Conservation (phyloP, 2,888 invertebrate genomes). For the Lamellibrachia satsuma region DNA sequence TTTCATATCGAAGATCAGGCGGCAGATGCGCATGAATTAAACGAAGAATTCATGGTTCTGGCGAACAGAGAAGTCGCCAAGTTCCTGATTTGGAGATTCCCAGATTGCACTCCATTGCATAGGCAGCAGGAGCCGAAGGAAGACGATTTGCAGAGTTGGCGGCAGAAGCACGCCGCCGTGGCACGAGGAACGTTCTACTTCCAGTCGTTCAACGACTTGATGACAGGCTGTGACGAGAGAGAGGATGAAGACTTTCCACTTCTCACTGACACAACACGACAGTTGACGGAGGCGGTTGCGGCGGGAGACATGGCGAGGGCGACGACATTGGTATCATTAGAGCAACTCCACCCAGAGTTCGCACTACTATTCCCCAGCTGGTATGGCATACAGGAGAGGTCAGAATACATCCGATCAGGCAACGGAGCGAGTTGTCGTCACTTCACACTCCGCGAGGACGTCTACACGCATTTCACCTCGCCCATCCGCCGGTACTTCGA, state of each 20-base stretch:
- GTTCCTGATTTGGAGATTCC: conserved; percentile 46
- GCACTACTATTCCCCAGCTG: conserved; percentile 50
- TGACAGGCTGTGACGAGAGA: conserved; percentile 31
- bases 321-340: conserved; percentile 48
- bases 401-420: conserved; percentile 29
- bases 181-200: conserved; percentile 28
- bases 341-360: conserved; percentile 53
- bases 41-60: conserved; percentile 57
- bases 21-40: conserved; percentile 47
- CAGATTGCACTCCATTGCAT: conserved; percentile 49
- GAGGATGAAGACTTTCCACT: conserved; percentile 43
- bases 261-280: conserved; percentile 46
- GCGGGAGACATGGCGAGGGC: conserved; percentile 42
- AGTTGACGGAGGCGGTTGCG: conserved; percentile 43
- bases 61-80: conserved; percentile 53
- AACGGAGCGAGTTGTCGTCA: conserved; percentile 35
- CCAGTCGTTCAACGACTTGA: conserved; percentile 38
- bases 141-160: conserved; percentile 32
- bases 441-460: conserved; percentile 48
- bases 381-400: conserved; percentile 45
- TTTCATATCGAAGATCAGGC: conserved; percentile 17
- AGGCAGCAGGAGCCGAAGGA: conserved; percentile 46
- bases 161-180: not conserved
- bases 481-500: conserved; percentile 57
- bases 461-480: conserved; percentile 52